Conservation (phyloP, 2,797 vertebrate species). For the Psittacula echo region DNA sequence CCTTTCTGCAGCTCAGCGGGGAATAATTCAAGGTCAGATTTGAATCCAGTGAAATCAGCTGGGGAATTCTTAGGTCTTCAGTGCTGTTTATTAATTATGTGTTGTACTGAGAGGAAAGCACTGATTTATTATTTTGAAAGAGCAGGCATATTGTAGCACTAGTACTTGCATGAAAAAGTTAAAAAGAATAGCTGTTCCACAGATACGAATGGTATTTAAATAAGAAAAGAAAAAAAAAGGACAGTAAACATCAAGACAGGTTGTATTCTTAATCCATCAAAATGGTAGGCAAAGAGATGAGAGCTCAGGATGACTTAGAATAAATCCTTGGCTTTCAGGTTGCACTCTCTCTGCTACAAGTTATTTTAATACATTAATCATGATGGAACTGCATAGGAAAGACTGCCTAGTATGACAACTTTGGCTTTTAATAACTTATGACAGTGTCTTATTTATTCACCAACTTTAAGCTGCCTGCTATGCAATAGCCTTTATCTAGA, state of each 20-base stretch:
- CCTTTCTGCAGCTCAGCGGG: not conserved
- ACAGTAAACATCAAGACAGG: not conserved
- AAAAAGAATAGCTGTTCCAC: not conserved
- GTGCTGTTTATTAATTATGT: not conserved
- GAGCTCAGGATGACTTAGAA: not conserved
- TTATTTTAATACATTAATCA: slow-evolving; percentile 15
- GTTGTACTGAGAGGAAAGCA: not conserved
- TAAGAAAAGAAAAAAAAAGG: not conserved
- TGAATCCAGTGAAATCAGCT: not conserved
- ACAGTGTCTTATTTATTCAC: not conserved
- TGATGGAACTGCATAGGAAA: not conserved
- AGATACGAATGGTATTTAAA: not conserved
- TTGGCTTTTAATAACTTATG: not conserved
- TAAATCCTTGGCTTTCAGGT: not conserved
- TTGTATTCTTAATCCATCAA: not conserved
- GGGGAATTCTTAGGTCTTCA: not conserved
- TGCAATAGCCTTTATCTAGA: not conserved
- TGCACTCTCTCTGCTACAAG: not conserved
- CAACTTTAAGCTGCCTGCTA: not conserved
- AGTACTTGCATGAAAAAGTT: not conserved
- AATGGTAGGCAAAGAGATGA: not conserved
- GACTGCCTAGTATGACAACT: not conserved
- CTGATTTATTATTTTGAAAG: not conserved
- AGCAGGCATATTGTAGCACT: not conserved
- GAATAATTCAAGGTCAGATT: not conserved